Evolutionary conservation across 2,888 invertebrate genomes (phyloP).

Genomic region (Cephus pygmeus): DNA sequence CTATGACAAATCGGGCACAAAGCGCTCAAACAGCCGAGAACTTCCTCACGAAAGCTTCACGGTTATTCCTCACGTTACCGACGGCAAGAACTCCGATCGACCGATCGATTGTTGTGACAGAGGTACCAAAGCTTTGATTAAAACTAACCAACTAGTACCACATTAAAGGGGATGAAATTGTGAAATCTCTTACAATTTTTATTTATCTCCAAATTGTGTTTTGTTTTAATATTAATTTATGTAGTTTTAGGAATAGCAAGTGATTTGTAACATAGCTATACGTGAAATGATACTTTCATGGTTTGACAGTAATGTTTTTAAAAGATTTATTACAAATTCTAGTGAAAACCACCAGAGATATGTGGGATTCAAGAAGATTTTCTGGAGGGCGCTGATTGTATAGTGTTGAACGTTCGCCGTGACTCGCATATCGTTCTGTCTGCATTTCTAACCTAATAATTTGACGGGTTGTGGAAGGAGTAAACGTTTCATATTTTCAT

Average conservation of each 20-base stretch:
- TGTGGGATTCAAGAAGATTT: background rate
- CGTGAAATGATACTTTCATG: background rate
- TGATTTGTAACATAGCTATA: background rate
- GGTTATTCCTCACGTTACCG: slow-evolving; percentile 14
- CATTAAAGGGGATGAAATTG: background rate
- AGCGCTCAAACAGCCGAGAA: slow-evolving; percentile 35
- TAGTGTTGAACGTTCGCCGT: slow-evolving; percentile 27
- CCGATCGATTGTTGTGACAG: background rate
- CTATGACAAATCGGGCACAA: slow-evolving; percentile 47
- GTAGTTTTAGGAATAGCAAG: background rate
- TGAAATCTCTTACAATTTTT: background rate
- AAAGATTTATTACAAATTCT: background rate
- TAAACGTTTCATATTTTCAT: slow-evolving; percentile 19
- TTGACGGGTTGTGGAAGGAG: slow-evolving; percentile 29
- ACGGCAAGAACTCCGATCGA: slow-evolving; percentile 5
- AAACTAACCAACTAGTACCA: background rate
- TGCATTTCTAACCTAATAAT: slow-evolving; percentile 34
- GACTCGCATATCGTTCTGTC: slow-evolving; percentile 49
- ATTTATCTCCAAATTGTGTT: background rate
- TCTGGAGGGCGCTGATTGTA: background rate
- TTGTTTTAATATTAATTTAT: background rate
- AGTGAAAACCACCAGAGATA: background rate
- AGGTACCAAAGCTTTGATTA: background rate
- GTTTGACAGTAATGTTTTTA: background rate
- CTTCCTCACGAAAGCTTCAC: slow-evolving; percentile 31